These are phyloP conservation scores for Vireo altiloquus DNA, from an alignment of 2,113 vertebrate species.

Conservation along the genomic window DNA sequence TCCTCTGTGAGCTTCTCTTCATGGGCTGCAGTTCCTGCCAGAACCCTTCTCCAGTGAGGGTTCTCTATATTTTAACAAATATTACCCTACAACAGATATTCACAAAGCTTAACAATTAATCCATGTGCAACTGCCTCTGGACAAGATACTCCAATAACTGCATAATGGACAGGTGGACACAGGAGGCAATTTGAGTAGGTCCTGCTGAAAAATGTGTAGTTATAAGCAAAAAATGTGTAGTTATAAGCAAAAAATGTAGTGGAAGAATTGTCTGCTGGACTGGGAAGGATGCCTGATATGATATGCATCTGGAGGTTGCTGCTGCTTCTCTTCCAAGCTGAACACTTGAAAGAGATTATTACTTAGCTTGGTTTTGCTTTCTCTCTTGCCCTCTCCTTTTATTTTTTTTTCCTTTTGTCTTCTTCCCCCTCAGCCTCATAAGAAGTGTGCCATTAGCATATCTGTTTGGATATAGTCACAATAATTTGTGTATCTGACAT, in stretches of 20 bases:
- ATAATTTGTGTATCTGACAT: neutral
- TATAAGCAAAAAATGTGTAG: neutral
- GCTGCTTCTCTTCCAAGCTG: neutral
- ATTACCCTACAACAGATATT: neutral
- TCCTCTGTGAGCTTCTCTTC: neutral
- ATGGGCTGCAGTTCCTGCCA: neutral
- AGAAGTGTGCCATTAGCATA: neutral
- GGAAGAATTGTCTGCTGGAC: neutral
- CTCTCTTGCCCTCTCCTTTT: accelerated
- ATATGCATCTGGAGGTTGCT: neutral
- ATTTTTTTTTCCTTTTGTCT: neutral
- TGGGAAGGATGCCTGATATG: neutral
- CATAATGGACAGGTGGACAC: neutral
- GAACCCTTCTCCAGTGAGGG: neutral
- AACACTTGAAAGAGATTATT: neutral
- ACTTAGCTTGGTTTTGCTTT: neutral
- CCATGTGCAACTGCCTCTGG: neutral
- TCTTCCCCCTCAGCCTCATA: neutral
- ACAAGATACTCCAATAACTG: neutral
- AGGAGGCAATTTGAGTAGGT: neutral
- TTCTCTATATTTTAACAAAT: neutral
- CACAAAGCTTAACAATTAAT: neutral
- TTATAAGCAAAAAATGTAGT: neutral
- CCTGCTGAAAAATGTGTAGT: neutral
- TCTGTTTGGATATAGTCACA: neutral